Conservation (phyloP, 1,140 invertebrate species). For the Hyles vespertilio region DNA sequence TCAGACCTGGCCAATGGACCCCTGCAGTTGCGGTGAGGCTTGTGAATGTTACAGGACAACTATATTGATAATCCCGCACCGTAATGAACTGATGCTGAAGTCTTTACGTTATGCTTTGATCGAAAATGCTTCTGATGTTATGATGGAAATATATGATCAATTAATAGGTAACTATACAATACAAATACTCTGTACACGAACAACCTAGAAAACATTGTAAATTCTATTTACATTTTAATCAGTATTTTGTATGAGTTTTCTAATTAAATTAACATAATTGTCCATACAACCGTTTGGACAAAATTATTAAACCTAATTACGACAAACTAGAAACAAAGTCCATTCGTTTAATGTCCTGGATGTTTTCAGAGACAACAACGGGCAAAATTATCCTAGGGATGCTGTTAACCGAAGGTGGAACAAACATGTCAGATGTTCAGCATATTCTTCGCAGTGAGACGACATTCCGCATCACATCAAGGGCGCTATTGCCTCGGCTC, state of each 20-base stretch:
- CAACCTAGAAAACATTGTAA: too few relatives aligned
- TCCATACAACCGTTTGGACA: too few relatives aligned
- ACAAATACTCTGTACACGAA: too few relatives aligned
- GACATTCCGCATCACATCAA: slow-evolving; percentile 44
- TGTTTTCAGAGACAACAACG: slow-evolving; percentile 39
- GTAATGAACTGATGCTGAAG: slow-evolving; percentile 58
- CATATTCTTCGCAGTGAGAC: slow-evolving; percentile 51
- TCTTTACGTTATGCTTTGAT: slow-evolving; percentile 50
- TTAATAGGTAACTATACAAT: slow-evolving; percentile 34
- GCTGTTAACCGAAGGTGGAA: slow-evolving; percentile 54
- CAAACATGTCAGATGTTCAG: slow-evolving; percentile 49
- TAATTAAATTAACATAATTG: too few relatives aligned
- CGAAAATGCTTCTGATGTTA: slow-evolving; percentile 48
- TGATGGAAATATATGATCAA: slow-evolving; percentile 57
- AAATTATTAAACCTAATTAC: too few relatives aligned
- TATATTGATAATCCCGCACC: slow-evolving; percentile 53
- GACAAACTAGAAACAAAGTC: too few relatives aligned
- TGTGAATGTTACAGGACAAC: slow-evolving; percentile 61
- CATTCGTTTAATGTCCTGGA: too few relatives aligned
- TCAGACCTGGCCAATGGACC: slow-evolving; percentile 48
- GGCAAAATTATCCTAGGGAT: slow-evolving; percentile 54
- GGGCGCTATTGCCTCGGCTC: slow-evolving; percentile 36
- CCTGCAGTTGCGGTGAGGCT: slow-evolving; percentile 56
- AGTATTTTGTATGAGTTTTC: too few relatives aligned
- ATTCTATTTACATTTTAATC: too few relatives aligned